Base-by-base conservation (phyloP, 1,140 invertebrate genomes). In the Penaeus chinensis region DNA sequence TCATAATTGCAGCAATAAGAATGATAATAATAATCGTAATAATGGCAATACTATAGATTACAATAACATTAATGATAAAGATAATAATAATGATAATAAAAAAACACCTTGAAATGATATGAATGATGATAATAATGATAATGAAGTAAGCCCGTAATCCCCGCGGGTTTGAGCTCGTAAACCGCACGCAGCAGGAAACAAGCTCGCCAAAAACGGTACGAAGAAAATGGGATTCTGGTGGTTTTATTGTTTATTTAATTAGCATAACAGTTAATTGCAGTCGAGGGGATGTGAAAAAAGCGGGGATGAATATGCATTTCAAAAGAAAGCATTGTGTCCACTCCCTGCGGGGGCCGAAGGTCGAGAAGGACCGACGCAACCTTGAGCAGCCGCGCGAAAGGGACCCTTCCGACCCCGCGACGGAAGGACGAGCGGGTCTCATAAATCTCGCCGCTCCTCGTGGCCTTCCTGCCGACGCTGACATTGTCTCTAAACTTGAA, bases 401-500 rank as follows among this genome's bases (percentile, higher is more conserved):
- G 20, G n/a, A 24, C 71, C 71, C 71, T 74, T 74, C 27, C 19
- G n/a, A 19, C 10, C 27, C 27, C 42, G 27, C 27, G 71, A 74
- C 71, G 24, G 20, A 74, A 74, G 71, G 27, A 24, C 71, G 71
- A 22, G 27, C 13, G 42, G 18, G 18, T 4, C n/a, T 74, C n/a
- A 13, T 19, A 37, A 74, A 24, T 19, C n/a, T 19, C 7, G 27
- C 18, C 5, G 71, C 20, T 27, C 71, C n/a, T 74, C 71, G 19
- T 27, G 42, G 71, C 71, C 42, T 37, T 37, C 27, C 42, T 27
- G 71, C 42, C 71, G 27, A 24, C 42, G 27, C 20, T 74, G 71
- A 74, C 71, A 74, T 74, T 74, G 71, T 74, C 71, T 74, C 71
- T 74, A 74, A 74, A 74, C 71, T 74, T 74, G 71, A 74, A 74